Evolutionary conservation across 30 jellyfish, hydroid and myxozoan species (phyloP).

Genomic region (Turritopsis dohrnii): DNA sequence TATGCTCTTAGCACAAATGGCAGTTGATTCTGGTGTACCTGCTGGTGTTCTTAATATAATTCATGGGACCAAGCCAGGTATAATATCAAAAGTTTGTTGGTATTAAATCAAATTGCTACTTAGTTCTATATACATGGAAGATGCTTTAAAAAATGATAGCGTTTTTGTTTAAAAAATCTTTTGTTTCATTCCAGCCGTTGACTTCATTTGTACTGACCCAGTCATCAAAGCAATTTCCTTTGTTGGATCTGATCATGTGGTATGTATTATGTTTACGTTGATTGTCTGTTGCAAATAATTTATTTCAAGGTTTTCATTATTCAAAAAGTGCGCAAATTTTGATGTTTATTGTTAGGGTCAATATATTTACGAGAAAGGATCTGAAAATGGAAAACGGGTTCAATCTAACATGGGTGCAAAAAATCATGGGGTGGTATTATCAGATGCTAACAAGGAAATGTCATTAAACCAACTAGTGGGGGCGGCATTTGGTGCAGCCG

Average conservation of each 20-base stretch:
- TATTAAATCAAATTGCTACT: too few species aligned
- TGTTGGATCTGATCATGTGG: constrained; percentile 90
- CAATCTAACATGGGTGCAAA: constrained; percentile 96
- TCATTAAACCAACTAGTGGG: constrained; percentile 94
- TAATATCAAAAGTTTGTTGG: neutral
- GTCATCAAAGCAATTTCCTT: constrained; percentile 73
- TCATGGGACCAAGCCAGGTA: constrained; percentile 88
- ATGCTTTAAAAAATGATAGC: too few species aligned
- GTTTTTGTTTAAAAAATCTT: neutral
- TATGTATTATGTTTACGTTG: neutral
- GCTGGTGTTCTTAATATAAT: constrained; percentile 94
- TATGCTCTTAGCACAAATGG: constrained; percentile 75
- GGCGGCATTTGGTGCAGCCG: constrained; percentile 98
- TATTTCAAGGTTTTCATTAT: too few species aligned
- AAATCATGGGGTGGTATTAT: constrained; percentile 90
- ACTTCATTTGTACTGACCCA: constrained; percentile 77
- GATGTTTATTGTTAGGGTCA: constrained; percentile 42
- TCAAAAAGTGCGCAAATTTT: too few species aligned
- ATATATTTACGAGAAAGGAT: constrained; percentile 78
- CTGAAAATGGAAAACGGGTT: constrained; percentile 80
- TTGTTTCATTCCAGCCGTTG: constrained; percentile 53
- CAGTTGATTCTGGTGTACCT: constrained; percentile 92
- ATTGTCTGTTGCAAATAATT: too few species aligned
- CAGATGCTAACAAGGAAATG: constrained; percentile 94
- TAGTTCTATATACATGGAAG: too few species aligned